Conservation (phyloP, 2,797 vertebrate genomes). For the Catamblyrhynchus diadema region DNA sequence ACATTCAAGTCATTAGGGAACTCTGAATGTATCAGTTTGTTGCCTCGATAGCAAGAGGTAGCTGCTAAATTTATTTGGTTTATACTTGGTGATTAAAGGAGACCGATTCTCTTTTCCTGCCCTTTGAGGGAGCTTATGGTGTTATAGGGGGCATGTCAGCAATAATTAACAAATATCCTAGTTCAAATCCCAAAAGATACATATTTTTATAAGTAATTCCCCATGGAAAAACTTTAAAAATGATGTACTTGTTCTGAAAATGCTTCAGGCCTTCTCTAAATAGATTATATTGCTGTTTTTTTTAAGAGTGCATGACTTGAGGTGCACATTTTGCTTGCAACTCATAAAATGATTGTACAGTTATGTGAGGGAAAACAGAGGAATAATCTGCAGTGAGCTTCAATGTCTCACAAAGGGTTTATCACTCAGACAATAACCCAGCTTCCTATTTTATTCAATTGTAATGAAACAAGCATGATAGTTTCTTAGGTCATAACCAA, state of each 20-base stretch:
- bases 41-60: constrained; percentile 45
- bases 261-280: constrained; percentile 62
- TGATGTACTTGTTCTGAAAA: constrained; percentile 57
- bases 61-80: constrained; percentile 64
- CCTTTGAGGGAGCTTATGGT: constrained; percentile 65
- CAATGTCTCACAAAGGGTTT: background rate
- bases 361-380: background rate
- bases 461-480: background rate
- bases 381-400: background rate
- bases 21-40: constrained; percentile 33
- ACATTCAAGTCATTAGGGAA: constrained; percentile 43
- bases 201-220: constrained; percentile 64
- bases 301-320: constrained; percentile 58
- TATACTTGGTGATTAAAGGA: constrained; percentile 58
- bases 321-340: constrained; percentile 51
- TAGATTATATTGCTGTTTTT: constrained; percentile 49
- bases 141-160: constrained; percentile 61
- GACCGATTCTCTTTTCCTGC: constrained; percentile 60
- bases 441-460: background rate
- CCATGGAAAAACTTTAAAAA: constrained; percentile 48
- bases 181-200: constrained; percentile 54
- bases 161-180: constrained; percentile 71
- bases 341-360: constrained; percentile 6
- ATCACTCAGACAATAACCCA: background rate
- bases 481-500: background rate